Evolutionary conservation across 2,888 invertebrate species (phyloP), one percentile per base, ranked within the genome.

Genomic region (Pseudoips prasinana): DNA sequence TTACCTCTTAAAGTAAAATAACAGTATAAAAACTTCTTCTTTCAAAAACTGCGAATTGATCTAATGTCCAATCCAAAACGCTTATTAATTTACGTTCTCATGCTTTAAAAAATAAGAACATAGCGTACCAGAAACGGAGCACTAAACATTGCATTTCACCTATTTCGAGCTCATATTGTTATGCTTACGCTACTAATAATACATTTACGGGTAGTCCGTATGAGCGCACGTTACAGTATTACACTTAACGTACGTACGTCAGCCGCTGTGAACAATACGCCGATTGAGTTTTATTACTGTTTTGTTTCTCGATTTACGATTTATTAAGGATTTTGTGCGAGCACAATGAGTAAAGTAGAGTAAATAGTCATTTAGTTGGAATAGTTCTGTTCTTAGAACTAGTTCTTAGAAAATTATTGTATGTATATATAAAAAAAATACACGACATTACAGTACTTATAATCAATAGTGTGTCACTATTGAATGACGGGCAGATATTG

Each of bases 121-220:
- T n/a, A n/a, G n/a, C n/a, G n/a, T n/a, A 39, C 39, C 36, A 41
- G 32, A 46, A 48, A 37, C 29, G 34, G 50, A 61, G 53, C 58
- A 66, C 61, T 64, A 66, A 71, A 70, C 64, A 57, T 60, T 60
- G 63, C 72, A 72, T 69, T 70, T 66, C 63, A 66, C 65, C 60
- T 72, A 71, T 71, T 69, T 61, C 50, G 42, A 68, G 64, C 64
- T 66, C 64, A 51, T 57, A 58, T 58, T 61, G 69, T 70, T 69
- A 58, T 69, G 80, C 76, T 82, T 79, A n/a, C n/a, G 72, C 75
- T 70, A 76, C 76, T 79, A 81, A 77, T 77, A 73, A 65, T 64
- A 70, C 58, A 63, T 68, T 61, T 63, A 57, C 49, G 63, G 58
- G 53, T 50, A 46, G 51, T 50, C 25, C 43, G 57, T 60, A 51